Conservation (phyloP, 2,797 vertebrate genomes). For the Odontamblyopus rebecca region DNA sequence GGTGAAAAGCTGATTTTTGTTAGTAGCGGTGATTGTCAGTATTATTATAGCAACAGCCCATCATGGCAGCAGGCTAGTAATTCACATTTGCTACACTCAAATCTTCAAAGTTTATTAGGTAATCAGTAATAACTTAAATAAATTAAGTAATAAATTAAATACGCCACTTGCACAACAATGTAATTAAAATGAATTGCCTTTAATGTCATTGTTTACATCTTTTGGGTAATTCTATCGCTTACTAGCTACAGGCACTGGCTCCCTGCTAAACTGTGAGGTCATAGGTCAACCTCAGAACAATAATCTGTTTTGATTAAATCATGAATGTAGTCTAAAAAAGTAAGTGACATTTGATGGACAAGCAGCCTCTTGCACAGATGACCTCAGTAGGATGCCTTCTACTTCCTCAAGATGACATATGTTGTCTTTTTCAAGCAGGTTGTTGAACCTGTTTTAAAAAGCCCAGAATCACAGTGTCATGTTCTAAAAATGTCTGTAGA, state of each 20-base stretch:
- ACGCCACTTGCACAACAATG: not conserved
- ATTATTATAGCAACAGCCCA: too few relatives aligned
- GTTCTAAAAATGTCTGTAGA: slow-evolving; percentile 7
- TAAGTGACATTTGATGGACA: slow-evolving; percentile 28
- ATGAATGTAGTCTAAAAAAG: not conserved
- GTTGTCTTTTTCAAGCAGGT: slow-evolving; percentile 62
- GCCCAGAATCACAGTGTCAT: slow-evolving; percentile 22
- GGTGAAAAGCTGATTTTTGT: too few relatives aligned
- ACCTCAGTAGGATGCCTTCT: slow-evolving; percentile 63
- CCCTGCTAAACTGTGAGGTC: not conserved
- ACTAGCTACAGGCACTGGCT: not conserved
- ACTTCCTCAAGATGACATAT: slow-evolving; percentile 68
- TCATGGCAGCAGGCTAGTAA: too few relatives aligned
- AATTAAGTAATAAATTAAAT: not conserved
- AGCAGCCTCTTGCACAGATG: slow-evolving; percentile 65
- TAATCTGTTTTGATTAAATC: not conserved
- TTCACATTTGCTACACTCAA: not conserved
- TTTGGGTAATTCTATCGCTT: too few relatives aligned
- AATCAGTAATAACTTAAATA: not conserved
- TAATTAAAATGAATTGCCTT: not conserved
- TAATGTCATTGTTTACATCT: not conserved
- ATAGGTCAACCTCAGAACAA: slow-evolving; percentile 14
- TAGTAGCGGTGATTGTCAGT: not conserved
- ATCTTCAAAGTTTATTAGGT: not conserved
- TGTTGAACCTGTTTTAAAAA: slow-evolving; percentile 49